A percentile compares a stretch with the other conserved stretches of the same genome.
Conservation (phyloP, 2,888 invertebrate genomes). For the Ephialtes manifestator region DNA sequence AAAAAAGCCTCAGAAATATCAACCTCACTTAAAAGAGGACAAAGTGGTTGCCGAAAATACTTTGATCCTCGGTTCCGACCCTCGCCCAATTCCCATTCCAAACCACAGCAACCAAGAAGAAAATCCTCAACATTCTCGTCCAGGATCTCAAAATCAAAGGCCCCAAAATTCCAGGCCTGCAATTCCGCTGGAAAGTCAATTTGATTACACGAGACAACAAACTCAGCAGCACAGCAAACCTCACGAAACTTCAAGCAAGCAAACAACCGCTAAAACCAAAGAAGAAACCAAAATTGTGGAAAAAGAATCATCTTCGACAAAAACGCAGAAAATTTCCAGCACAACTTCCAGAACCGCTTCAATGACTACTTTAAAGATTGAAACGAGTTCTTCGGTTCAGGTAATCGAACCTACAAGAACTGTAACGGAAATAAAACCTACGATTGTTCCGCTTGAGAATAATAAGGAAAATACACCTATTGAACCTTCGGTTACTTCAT, state of each 20-base stretch:
- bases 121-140: constrained; percentile 62
- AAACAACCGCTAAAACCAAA: constrained; percentile 55
- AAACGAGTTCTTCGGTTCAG: constrained; percentile 82
- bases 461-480: constrained; percentile 51
- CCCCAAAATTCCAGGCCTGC: constrained; percentile 64
- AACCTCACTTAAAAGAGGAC: constrained; percentile 79
- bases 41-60: constrained; percentile 78
- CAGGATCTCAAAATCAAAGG: constrained; percentile 51
- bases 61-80: constrained; percentile 77
- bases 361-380: constrained; percentile 80
- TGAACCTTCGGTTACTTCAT: constrained; percentile 57
- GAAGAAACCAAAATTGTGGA: constrained; percentile 39
- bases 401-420: constrained; percentile 81
- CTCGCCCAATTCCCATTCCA: constrained; percentile 76
- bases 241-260: constrained; percentile 52
- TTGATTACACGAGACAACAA: constrained; percentile 25
- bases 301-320: constrained; percentile 15
- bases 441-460: constrained; percentile 65
- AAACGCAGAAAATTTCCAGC: constrained; percentile 19
- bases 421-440: constrained; percentile 73
- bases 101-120: constrained; percentile 72
- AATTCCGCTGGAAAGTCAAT: constrained; percentile 66
- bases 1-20: constrained; percentile 75
- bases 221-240: constrained; percentile 17
- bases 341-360: constrained; percentile 65